These are phyloP conservation scores for Turnix velox DNA, from an alignment of 2,113 vertebrate species.

Conservation along the genomic window DNA sequence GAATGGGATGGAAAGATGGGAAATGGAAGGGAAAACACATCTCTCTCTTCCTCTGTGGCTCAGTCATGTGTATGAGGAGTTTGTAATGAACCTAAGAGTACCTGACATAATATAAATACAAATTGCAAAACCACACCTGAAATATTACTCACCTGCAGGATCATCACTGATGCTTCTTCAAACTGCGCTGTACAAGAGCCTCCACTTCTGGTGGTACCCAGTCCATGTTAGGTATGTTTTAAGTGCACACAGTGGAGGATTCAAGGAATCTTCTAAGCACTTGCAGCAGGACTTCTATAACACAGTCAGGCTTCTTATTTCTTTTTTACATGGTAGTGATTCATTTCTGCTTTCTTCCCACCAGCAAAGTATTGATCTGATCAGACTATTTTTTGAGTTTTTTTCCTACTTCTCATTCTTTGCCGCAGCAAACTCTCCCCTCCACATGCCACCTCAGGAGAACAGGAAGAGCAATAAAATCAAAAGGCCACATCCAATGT, in stretches of 20 bases:
- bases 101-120: neutral
- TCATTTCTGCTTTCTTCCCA: neutral
- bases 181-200: accelerated
- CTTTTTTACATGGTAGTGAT: neutral
- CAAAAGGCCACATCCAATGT: neutral
- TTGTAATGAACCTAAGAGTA: too few relatives aligned
- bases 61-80: accelerated
- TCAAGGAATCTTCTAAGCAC: neutral
- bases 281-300: neutral
- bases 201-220: neutral
- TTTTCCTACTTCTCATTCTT: neutral
- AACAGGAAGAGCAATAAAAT: neutral
- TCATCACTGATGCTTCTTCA: neutral
- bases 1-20: neutral
- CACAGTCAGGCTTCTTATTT: neutral
- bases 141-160: neutral
- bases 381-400: neutral
- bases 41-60: neutral
- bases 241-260: neutral
- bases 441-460: neutral
- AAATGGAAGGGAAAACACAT: neutral
- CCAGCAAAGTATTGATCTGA: neutral
- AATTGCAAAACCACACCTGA: neutral
- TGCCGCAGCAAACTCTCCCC: neutral
- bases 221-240: accelerated